These are phyloP conservation scores for Autographa pulchrina DNA, from an alignment of 2,888 invertebrate species.

Conservation along the genomic window DNA sequence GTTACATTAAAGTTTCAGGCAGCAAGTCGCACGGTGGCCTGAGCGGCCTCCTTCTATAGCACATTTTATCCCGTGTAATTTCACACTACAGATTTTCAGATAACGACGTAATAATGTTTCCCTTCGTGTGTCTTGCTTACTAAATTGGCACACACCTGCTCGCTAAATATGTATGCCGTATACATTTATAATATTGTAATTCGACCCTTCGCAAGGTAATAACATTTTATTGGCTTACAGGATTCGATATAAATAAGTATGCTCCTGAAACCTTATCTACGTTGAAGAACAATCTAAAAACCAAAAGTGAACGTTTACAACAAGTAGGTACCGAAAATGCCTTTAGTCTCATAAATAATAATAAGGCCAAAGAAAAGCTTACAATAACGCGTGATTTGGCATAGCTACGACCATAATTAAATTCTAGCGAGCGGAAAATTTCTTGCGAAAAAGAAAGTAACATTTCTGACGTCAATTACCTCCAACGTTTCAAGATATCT, in stretches of 20 bases:
- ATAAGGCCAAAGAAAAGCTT: slow-evolving; percentile 51
- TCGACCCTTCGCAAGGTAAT: slow-evolving; percentile 50
- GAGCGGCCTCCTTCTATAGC: slow-evolving; percentile 63
- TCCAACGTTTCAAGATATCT: slow-evolving; percentile 53
- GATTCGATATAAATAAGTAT: slow-evolving; percentile 50
- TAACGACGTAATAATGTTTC: slow-evolving; percentile 68
- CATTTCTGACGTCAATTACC: slow-evolving; percentile 53
- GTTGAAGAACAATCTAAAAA: slow-evolving; percentile 13
- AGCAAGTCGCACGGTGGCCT: slow-evolving; percentile 61
- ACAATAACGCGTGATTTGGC: slow-evolving; percentile 58
- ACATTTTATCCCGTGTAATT: slow-evolving; percentile 76
- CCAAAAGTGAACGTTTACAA: slow-evolving; percentile 26
- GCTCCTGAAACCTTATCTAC: slow-evolving; percentile 27
- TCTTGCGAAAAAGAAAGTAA: slow-evolving; percentile 46
- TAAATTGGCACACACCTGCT: slow-evolving; percentile 48
- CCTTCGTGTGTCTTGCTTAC: slow-evolving; percentile 54
- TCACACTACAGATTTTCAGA: slow-evolving; percentile 75
- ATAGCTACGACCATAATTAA: slow-evolving; percentile 57
- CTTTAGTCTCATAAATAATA: slow-evolving; percentile 46
- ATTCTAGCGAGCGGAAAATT: slow-evolving; percentile 49
- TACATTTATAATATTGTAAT: slow-evolving; percentile 60
- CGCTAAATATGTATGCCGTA: slow-evolving; percentile 52
- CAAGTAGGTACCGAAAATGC: slow-evolving; percentile 29
- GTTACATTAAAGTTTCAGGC: slow-evolving; percentile 82
- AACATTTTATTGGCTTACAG: slow-evolving; percentile 48